phyloP scores from a whole-genome alignment of 2,888 invertebrate species.

The Pristionchus japonicus region DNA sequence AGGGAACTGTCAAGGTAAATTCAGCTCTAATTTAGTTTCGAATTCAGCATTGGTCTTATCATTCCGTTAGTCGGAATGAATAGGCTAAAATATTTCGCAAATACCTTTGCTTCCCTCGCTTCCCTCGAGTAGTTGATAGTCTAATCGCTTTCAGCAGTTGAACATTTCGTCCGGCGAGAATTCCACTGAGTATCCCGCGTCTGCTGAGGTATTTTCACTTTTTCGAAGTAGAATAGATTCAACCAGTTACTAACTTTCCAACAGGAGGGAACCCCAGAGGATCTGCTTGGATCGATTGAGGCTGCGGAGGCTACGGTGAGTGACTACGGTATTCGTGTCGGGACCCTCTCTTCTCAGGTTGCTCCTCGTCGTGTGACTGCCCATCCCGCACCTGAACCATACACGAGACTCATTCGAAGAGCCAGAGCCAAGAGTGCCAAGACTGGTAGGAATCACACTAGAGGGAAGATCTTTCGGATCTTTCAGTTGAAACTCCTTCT shows the following conservation, averaged over 20 bases:
- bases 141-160: constrained; percentile 32
- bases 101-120: too few species aligned
- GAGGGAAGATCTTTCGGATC: neutral
- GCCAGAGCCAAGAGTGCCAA: constrained; percentile 20
- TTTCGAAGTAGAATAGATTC: neutral
- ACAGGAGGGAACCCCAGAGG: constrained; percentile 8
- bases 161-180: constrained; percentile 38
- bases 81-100: too few species aligned
- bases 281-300: constrained; percentile 14
- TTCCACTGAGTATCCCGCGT: constrained; percentile 7
- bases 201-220: neutral
- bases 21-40: too few species aligned
- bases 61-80: too few species aligned
- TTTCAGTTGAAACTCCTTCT: constrained; percentile 24
- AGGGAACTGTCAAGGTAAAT: neutral
- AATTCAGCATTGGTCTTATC: too few species aligned
- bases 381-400: constrained; percentile 32
- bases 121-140: constrained; percentile 25
- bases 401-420: constrained; percentile 41
- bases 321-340: neutral
- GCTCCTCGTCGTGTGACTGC: neutral
- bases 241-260: neutral
- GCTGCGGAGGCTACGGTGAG: constrained; percentile 34
- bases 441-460: neutral
- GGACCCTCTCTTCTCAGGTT: neutral